These are phyloP conservation scores for Cyprinodon brontotheroides DNA, from an alignment of 2,113 vertebrate species.

Conservation along the genomic window DNA sequence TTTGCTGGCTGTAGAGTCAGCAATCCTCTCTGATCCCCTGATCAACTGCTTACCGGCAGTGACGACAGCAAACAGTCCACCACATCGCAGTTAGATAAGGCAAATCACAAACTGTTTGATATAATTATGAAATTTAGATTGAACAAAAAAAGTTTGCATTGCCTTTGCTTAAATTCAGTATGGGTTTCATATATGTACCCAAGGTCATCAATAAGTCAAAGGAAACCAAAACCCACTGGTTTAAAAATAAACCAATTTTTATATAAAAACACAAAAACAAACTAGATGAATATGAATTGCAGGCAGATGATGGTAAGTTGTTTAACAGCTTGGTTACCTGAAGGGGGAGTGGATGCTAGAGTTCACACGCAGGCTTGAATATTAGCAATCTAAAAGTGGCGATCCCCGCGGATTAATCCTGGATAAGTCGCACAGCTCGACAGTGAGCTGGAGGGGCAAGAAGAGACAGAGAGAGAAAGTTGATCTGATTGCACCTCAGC, in stretches of 20 bases:
- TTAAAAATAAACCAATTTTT: background rate
- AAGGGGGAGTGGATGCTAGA: conserved; percentile 28
- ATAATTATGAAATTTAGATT: background rate
- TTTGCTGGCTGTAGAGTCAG: conserved; percentile 53
- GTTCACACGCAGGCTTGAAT: conserved; percentile 57
- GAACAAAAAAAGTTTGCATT: background rate
- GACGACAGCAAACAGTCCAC: conserved; percentile 72
- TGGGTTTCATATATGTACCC: background rate
- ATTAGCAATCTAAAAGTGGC: conserved; percentile 62
- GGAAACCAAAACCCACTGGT: background rate
- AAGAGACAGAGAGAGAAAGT: conserved; percentile 2
- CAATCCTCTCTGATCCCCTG: conserved; percentile 82
- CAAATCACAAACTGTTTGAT: conserved; percentile 1
- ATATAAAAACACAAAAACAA: background rate
- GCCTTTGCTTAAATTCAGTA: background rate
- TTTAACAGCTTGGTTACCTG: conserved; percentile 26
- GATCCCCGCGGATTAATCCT: conserved; percentile 70
- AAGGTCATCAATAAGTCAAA: background rate
- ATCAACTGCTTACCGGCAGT: conserved; percentile 75
- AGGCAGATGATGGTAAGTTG: conserved; percentile 1
- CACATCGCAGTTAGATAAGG: conserved; percentile 4
- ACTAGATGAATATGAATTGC: background rate
- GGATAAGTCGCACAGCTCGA: conserved; percentile 55
- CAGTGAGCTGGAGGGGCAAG: conserved; percentile 27
- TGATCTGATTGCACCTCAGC: conserved; percentile 12